phyloP scores from a whole-genome alignment of 2,797 vertebrate genomes.

The Gadopsis marmoratus region DNA sequence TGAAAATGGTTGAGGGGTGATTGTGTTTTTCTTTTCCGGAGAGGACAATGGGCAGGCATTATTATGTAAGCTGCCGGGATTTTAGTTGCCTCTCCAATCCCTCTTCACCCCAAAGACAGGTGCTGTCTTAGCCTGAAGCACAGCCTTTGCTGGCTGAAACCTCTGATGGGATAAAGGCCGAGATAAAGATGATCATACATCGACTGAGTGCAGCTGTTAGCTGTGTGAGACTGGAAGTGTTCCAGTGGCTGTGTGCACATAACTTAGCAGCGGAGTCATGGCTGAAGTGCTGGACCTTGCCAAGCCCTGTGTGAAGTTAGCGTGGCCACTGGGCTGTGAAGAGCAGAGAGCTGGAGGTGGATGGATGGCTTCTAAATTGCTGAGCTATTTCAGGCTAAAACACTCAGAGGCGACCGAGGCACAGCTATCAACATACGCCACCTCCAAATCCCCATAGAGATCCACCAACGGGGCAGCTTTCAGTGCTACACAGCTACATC shows the following conservation, averaged over 20 bases:
- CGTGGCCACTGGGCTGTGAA: conserved; percentile 61
- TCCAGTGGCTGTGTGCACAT: conserved; percentile 56
- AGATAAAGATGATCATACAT: conserved; percentile 53
- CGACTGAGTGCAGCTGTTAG: conserved; percentile 66
- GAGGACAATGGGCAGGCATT: conserved; percentile 50
- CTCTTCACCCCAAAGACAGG: conserved; percentile 68
- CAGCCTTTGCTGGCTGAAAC: conserved; percentile 22
- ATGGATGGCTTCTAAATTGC: conserved; percentile 52
- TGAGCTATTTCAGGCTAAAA: conserved; percentile 73
- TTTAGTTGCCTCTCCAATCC: conserved; percentile 57
- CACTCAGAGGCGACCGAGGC: conserved; percentile 56
- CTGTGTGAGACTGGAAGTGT: conserved; percentile 42
- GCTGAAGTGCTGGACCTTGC: conserved; percentile 58
- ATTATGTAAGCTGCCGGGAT: conserved; percentile 36
- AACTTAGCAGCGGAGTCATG: conserved; percentile 67
- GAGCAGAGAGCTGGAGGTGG: conserved; percentile 48
- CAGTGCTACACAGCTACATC: conserved; percentile 22
- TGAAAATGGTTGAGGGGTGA: conserved; percentile 47
- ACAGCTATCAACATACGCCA: conserved; percentile 58
- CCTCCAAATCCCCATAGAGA: conserved; percentile 68
- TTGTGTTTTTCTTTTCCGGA: conserved; percentile 46
- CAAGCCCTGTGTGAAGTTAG: conserved; percentile 44
- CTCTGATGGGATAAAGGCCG: conserved; percentile 31
- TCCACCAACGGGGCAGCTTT: conserved; percentile 61
- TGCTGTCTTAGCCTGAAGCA: conserved; percentile 51